phyloP scores from a whole-genome alignment of 2,797 vertebrate genomes.

The Myoxocephalus aenaeus region DNA sequence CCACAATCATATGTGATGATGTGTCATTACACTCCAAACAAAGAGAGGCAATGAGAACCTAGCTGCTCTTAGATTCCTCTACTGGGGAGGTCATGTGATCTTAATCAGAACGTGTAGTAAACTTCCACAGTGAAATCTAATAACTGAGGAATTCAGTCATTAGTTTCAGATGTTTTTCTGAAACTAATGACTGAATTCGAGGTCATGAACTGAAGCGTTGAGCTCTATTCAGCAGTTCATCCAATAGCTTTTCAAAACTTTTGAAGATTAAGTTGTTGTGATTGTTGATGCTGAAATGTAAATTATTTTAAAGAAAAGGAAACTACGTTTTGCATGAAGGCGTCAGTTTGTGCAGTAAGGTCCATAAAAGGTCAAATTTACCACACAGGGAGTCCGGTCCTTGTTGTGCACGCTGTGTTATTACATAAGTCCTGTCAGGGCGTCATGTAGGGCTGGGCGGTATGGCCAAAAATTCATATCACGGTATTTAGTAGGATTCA shows the following conservation, averaged over 20 bases:
- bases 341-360: background rate
- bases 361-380: background rate
- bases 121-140: background rate
- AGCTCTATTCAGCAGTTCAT: background rate
- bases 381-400: background rate
- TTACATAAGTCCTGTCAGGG: too few relatives aligned
- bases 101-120: background rate
- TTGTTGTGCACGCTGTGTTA: too few relatives aligned
- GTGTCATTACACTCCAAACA: background rate
- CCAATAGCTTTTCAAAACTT: background rate
- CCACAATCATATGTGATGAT: background rate
- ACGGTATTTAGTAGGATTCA: too few relatives aligned
- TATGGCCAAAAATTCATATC: too few relatives aligned
- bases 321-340: background rate
- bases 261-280: background rate
- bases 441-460: too few relatives aligned
- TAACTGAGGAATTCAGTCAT: background rate
- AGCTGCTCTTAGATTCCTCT: background rate
- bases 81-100: background rate
- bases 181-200: too few relatives aligned
- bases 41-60: background rate
- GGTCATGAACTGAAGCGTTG: background rate
- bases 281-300: conserved; percentile 9
- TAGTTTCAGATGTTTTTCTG: background rate
- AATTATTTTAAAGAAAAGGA: background rate